These are phyloP conservation scores for Pheosia tremula DNA, from an alignment of 2,888 invertebrate genomes.

Conservation along the genomic window DNA sequence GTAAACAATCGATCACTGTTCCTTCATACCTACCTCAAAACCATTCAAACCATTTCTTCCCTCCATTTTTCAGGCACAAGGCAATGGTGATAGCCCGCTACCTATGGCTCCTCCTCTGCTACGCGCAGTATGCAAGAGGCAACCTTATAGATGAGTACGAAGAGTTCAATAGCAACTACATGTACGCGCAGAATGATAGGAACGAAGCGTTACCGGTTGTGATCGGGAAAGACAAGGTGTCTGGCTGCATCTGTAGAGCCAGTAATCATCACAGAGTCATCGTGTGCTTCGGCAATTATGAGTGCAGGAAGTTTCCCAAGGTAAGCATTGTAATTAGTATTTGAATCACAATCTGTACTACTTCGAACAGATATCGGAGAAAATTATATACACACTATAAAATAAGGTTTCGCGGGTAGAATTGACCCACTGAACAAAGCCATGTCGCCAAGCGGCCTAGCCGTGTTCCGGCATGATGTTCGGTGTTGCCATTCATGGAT, in stretches of 20 bases:
- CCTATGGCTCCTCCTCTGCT: slow-evolving; percentile 72
- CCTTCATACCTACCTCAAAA: neutral
- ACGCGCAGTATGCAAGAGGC: slow-evolving; percentile 60
- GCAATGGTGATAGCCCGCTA: slow-evolving; percentile 59
- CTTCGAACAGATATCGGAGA: neutral
- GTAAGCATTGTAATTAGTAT: slow-evolving; percentile 34
- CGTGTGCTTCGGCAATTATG: slow-evolving; percentile 82
- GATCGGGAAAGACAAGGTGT: slow-evolving; percentile 60
- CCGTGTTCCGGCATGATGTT: too few species aligned
- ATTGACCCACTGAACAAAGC: too few species aligned
- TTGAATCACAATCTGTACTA: neutral
- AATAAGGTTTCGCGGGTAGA: too few species aligned
- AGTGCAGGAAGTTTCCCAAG: slow-evolving; percentile 78
- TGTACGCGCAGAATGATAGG: slow-evolving; percentile 51
- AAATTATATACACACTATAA: too few species aligned
- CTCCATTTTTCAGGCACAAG: slow-evolving; percentile 17
- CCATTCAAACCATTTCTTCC: neutral
- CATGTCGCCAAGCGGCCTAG: too few species aligned
- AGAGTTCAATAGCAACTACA: slow-evolving; percentile 51
- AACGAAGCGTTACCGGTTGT: slow-evolving; percentile 59
- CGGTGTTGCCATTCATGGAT: too few species aligned
- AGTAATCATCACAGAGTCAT: slow-evolving; percentile 54
- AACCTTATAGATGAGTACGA: slow-evolving; percentile 66
- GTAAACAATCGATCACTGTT: too few species aligned
- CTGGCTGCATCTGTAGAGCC: slow-evolving; percentile 82